Evolutionary conservation across 2,113 vertebrate species (phyloP).

Genomic region (Hippocampus zosterae): DNA sequence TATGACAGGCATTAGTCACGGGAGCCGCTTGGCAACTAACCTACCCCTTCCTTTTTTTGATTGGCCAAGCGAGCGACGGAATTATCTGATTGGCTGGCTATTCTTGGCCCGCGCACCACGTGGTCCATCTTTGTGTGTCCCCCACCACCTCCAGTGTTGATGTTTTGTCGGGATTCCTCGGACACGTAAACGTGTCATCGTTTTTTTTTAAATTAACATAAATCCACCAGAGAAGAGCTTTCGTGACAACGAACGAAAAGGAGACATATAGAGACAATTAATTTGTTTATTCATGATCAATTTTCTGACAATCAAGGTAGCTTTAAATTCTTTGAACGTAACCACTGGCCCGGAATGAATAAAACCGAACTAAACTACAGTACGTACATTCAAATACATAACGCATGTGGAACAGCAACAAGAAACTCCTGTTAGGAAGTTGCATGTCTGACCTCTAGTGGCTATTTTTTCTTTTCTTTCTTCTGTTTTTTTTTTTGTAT

Average conservation of each 20-base stretch:
- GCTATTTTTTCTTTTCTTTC: conserved; percentile 1
- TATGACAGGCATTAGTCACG: conserved; percentile 97
- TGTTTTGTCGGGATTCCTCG: conserved; percentile 59
- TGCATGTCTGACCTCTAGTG: conserved; percentile 54
- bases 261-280: too few species aligned
- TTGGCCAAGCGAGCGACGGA: conserved; percentile 52
- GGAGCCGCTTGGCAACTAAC: conserved; percentile 76
- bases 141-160: conserved; percentile 50
- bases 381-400: too few species aligned
- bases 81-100: conserved; percentile 64
- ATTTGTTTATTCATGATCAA: not conserved
- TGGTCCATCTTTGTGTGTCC: conserved; percentile 43
- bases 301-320: too few species aligned
- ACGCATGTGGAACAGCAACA: not conserved
- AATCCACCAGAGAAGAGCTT: not conserved
- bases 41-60: conserved; percentile 49
- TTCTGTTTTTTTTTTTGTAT: too few species aligned
- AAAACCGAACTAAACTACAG: not conserved
- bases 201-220: conserved; percentile 20
- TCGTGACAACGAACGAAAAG: not conserved
- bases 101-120: conserved; percentile 64
- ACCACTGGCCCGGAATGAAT: not conserved
- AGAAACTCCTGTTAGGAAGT: not conserved
- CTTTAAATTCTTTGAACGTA: not conserved
- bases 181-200: conserved; percentile 1